A percentile compares a stretch with the other conserved stretches of the same genome.
phyloP scores from a whole-genome alignment of 2,888 invertebrate species.

The Dryomyza anilis region DNA sequence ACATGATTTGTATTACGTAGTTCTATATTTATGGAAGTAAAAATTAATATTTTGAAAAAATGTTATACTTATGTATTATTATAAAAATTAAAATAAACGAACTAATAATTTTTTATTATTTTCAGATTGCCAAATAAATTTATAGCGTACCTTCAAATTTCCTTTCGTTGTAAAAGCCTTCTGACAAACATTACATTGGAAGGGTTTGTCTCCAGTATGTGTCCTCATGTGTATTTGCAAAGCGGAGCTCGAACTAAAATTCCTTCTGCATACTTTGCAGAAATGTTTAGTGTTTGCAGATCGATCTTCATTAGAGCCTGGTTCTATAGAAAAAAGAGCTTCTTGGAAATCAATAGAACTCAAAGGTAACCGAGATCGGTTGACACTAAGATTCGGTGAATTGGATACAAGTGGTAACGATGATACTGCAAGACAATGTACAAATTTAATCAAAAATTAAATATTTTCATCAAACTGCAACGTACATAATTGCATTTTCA shows the following conservation, averaged over 20 bases:
- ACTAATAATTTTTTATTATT: neutral
- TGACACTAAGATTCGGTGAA: slow-evolving; percentile 34
- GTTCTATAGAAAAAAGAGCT: slow-evolving; percentile 53
- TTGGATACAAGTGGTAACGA: slow-evolving; percentile 44
- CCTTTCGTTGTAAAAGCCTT: slow-evolving; percentile 98
- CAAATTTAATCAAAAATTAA: neutral
- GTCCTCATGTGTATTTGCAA: slow-evolving; percentile 99
- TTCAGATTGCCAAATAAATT: neutral
- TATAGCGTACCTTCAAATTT: slow-evolving; percentile 92
- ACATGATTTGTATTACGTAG: too few relatives aligned
- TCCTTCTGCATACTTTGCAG: slow-evolving; percentile 97
- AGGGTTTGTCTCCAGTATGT: slow-evolving; percentile 97
- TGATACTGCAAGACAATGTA: slow-evolving; percentile 38
- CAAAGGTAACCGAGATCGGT: slow-evolving; percentile 54
- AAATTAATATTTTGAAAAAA: neutral
- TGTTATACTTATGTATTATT: neutral
- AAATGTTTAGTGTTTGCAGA: slow-evolving; percentile 76
- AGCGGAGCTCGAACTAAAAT: slow-evolving; percentile 97
- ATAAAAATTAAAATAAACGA: neutral
- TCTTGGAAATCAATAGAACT: slow-evolving; percentile 56
- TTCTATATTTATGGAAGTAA: neutral
- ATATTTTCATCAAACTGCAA: slow-evolving; percentile 17
- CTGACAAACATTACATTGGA: slow-evolving; percentile 92
- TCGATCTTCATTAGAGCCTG: slow-evolving; percentile 51
- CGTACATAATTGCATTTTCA: slow-evolving; percentile 84